Conservation (phyloP, 2,113 vertebrate species). For the Fregata magnificens region DNA sequence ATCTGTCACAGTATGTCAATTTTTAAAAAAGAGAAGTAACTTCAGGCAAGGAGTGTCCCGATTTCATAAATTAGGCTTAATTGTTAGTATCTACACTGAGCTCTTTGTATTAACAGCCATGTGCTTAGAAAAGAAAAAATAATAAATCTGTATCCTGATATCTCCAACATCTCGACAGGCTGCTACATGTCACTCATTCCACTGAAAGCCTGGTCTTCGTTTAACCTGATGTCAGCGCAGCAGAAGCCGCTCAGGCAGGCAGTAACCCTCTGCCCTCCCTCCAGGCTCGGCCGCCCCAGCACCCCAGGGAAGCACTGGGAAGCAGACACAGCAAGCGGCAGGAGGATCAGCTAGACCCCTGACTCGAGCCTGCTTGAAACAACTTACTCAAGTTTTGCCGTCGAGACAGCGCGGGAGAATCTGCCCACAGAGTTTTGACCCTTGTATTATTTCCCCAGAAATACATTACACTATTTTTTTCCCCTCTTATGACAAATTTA, state of each 20-base stretch:
- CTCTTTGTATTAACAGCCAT: slow-evolving; percentile 42
- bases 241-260: not conserved
- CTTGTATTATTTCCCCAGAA: not conserved
- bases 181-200: slow-evolving; percentile 59
- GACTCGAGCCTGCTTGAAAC: not conserved
- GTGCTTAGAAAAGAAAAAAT: not conserved
- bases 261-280: slow-evolving; percentile 5
- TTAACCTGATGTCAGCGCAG: not conserved
- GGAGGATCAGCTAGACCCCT: not conserved
- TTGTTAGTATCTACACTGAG: not conserved
- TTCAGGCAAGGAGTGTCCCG: not conserved
- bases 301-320: not conserved
- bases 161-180: slow-evolving; percentile 55
- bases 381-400: not conserved
- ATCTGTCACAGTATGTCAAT: not conserved
- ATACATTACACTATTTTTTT: not conserved
- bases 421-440: not conserved
- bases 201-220: slow-evolving; percentile 16
- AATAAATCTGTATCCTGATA: not conserved
- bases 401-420: not conserved
- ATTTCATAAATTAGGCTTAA: slow-evolving; percentile 32
- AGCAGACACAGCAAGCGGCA: not conserved
- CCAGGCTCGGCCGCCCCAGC: not conserved
- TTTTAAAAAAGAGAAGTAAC: not conserved
- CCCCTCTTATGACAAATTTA: not conserved